phyloP scores from a whole-genome alignment of 2,797 vertebrate species.

The Apogon hyalosoma region DNA sequence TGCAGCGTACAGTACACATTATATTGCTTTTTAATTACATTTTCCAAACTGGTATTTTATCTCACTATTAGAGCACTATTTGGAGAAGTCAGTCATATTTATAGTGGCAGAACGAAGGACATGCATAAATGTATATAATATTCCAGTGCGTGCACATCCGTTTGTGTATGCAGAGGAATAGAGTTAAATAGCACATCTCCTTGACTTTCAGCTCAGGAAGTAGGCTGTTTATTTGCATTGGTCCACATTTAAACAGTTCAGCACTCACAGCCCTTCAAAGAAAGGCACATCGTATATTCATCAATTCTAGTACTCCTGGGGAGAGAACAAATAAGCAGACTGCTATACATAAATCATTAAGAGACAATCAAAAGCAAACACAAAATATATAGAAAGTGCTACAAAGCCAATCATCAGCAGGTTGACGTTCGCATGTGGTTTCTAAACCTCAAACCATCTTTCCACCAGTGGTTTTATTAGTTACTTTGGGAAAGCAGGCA shows the following conservation, averaged over 20 bases:
- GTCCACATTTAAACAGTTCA: constrained; percentile 77
- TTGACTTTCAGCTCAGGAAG: constrained; percentile 72
- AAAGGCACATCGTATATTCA: constrained; percentile 76
- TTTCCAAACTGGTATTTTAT: constrained; percentile 30
- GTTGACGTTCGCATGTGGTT: constrained; percentile 59
- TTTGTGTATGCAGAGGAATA: constrained; percentile 25
- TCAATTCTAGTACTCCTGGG: constrained; percentile 72
- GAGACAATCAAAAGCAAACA: constrained; percentile 72
- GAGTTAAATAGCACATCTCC: constrained; percentile 58
- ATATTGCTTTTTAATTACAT: constrained; percentile 48
- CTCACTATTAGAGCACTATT: constrained; percentile 40
- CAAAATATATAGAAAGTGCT: constrained; percentile 50
- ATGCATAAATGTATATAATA: constrained; percentile 36
- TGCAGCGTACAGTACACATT: constrained; percentile 31
- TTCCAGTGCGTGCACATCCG: constrained; percentile 50
- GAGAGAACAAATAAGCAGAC: constrained; percentile 77
- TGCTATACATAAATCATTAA: constrained; percentile 80
- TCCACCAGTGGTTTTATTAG: constrained; percentile 45
- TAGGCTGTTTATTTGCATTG: constrained; percentile 79
- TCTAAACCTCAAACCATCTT: constrained; percentile 64
- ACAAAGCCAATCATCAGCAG: constrained; percentile 55
- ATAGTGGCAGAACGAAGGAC: constrained; percentile 33
- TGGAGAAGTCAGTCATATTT: constrained; percentile 57
- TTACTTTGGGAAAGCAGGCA: constrained; percentile 54
- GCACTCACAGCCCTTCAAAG: constrained; percentile 74